These are phyloP conservation scores for Catostomus latipinnis DNA, from an alignment of 2,797 vertebrate species.

Conservation along the genomic window DNA sequence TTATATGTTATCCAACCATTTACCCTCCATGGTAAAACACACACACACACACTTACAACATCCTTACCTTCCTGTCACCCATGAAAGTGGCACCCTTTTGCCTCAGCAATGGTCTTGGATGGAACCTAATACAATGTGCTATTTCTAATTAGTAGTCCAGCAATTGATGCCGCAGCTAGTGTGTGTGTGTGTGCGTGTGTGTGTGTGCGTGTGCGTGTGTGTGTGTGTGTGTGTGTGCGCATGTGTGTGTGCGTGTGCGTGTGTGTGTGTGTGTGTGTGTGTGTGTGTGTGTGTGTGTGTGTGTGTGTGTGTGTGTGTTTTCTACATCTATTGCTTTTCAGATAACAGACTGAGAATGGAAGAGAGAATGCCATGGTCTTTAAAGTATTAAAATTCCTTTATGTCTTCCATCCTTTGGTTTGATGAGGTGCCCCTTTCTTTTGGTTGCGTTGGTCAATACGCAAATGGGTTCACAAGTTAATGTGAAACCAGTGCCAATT, in stretches of 20 bases:
- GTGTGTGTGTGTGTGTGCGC: conserved; percentile 24
- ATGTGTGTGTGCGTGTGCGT: not conserved
- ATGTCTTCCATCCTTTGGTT: conserved; percentile 40
- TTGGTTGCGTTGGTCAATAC: not conserved
- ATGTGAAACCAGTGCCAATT: conserved; percentile 36
- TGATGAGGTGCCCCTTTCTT: not conserved
- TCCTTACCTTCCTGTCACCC: conserved; percentile 36
- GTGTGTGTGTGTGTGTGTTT: conserved; percentile 47
- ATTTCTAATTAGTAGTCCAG: conserved; percentile 82
- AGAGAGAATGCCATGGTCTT: conserved; percentile 39
- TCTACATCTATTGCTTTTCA: not conserved
- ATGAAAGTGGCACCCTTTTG: conserved; percentile 65
- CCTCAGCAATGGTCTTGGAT: conserved; percentile 54
- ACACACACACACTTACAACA: conserved; percentile 10
- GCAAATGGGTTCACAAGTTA: conserved; percentile 11
- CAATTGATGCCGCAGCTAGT: conserved; percentile 76
- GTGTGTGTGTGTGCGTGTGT: not conserved
- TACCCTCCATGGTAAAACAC: conserved; percentile 22
- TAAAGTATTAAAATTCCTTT: conserved; percentile 77
- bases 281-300: conserved; percentile 14
- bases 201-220: conserved; percentile 35
- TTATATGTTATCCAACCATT: conserved; percentile 11
- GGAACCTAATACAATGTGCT: conserved; percentile 82
- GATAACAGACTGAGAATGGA: conserved; percentile 7
- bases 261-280: conserved; percentile 6